Evolutionary conservation across 2,888 invertebrate genomes (phyloP).

Genomic region (Pteria penguin): DNA sequence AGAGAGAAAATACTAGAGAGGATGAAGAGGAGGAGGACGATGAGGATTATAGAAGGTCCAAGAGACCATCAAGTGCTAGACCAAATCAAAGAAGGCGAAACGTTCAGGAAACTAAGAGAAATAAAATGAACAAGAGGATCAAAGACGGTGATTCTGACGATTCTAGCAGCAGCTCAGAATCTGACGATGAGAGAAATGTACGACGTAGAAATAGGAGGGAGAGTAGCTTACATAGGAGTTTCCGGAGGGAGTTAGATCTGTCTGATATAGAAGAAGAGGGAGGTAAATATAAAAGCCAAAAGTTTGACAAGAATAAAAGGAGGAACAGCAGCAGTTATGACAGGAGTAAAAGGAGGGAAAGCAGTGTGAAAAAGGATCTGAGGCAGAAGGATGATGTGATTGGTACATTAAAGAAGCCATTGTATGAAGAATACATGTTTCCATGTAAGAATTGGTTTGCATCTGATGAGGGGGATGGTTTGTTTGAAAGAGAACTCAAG

Average conservation of each 20-base stretch:
- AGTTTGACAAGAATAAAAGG: constrained; percentile 20
- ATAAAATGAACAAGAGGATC: neutral
- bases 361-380: constrained; percentile 28
- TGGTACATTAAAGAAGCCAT: constrained; percentile 53
- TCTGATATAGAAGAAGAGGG: neutral
- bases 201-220: neutral
- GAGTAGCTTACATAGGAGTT: neutral
- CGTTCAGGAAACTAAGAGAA: neutral
- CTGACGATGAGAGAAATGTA: neutral
- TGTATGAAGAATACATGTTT: constrained; percentile 72
- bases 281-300: constrained; percentile 35
- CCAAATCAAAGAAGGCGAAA: neutral
- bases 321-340: constrained; percentile 19
- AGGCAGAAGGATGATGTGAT: constrained; percentile 47
- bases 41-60: neutral
- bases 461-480: constrained; percentile 72
- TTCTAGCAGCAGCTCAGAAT: neutral
- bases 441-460: constrained; percentile 74
- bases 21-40: constrained; percentile 28
- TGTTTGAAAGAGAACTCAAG: constrained; percentile 61
- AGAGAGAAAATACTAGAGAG: constrained; percentile 40
- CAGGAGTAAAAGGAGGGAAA: constrained; percentile 24
- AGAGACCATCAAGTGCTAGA: neutral
- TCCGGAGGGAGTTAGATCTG: constrained; percentile 25
- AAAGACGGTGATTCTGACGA: constrained; percentile 40